Evolutionary conservation across 2,113 vertebrate genomes (phyloP).

Genomic region (Nansenia antarctica): DNA sequence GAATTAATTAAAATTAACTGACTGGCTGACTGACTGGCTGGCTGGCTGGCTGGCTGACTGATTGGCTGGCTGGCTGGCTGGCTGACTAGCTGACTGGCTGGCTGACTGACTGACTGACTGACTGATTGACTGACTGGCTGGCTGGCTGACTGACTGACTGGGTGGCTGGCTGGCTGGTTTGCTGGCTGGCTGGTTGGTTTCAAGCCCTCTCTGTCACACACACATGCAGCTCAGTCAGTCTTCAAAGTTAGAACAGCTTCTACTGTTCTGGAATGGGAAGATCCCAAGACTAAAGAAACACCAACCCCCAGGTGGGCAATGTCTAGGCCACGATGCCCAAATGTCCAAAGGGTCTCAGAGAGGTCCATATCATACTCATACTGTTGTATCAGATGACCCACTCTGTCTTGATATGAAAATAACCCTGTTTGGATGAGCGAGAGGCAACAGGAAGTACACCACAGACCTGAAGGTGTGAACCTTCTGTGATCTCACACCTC

Average conservation of each 20-base stretch:
- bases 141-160: too few species aligned
- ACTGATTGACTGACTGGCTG: too few species aligned
- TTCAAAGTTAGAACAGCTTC: not conserved
- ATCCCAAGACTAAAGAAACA: not conserved
- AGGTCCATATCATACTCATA: not conserved
- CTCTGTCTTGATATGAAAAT: too few species aligned
- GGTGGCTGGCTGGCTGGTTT: constrained; percentile 7
- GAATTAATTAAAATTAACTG: too few species aligned
- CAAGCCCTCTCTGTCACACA: constrained; percentile 52
- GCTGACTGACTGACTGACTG: constrained; percentile 32
- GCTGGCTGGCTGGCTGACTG: not conserved
- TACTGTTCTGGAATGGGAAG: not conserved
- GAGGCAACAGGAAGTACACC: constrained; percentile 25
- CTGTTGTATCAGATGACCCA: too few species aligned
- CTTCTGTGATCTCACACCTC: not conserved
- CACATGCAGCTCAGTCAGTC: constrained; percentile 50
- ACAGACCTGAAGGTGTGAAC: constrained; percentile 35
- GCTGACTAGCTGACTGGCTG: not conserved
- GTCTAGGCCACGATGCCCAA: not conserved
- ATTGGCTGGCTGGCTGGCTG: constrained; percentile 46
- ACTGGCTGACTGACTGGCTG: too few species aligned
- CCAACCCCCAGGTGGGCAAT: not conserved
- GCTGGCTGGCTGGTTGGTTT: constrained; percentile 46
- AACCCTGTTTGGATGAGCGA: constrained; percentile 25
- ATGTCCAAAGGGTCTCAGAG: too few species aligned